Evolutionary conservation across 1,140 invertebrate species (phyloP), one percentile per base, ranked within the genome.

Genomic region (Yoshiicerus persimilis): DNA sequence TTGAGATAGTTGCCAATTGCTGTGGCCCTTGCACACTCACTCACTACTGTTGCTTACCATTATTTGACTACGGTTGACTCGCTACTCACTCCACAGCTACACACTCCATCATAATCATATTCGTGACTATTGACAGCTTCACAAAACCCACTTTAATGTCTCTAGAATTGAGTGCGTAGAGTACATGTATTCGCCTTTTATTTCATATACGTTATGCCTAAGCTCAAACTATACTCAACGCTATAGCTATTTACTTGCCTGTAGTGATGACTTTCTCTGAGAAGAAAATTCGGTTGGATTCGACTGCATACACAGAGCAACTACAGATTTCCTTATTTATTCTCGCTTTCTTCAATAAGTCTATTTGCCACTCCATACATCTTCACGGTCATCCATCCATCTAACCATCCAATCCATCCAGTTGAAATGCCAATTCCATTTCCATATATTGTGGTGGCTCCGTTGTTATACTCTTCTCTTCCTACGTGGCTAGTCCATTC

Each of bases 91-190:
- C 32, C 32, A 80, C 11, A 80, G 30, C 75, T 34, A 80, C 34
- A 80, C n/a, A 80, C 41, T 84, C 83, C 83, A 84, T 84, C 83
- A 47, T 84, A 38, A 84, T 84, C 83, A 84, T 47, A 84, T 84
- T 47, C 83, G 38, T 56, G 83, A 84, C 83, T 84, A 84, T 84
- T 84, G 83, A 84, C 83, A 84, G 83, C 83, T 84, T 56, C 41
- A 84, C 83, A 41, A 84, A 84, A 84, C 41, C 41, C 83, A 47
- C 39, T 84, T 56, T 47, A 84, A 84, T 84, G 41, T 41, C 75
- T 80, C 75, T 16, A 80, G 32, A 80, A 80, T 80, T 2, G 30
- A 80, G 30, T 80, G 16, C 38, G 70, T 66, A n/a, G n/a, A 27
- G 41, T 47, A 56, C 20, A 56, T 56, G 41, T 47, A 30, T n/a